A percentile compares a stretch with the other conserved stretches of the same genome.
Conservation (phyloP, 2,888 invertebrate species). For the Acronicta aceris region DNA sequence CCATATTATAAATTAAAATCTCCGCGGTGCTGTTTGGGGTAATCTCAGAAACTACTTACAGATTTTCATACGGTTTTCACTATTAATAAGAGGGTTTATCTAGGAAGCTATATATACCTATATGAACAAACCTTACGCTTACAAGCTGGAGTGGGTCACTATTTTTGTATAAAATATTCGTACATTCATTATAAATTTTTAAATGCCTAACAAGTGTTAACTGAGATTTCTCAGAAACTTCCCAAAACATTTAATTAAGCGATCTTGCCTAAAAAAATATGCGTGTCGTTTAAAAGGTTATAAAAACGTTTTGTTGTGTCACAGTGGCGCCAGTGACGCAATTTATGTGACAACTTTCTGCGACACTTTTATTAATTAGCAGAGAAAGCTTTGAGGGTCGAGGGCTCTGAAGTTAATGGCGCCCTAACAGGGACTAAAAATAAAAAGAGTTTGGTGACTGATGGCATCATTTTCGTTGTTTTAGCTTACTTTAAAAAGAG, state of each 20-base stretch:
- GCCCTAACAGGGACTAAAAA: constrained; percentile 60
- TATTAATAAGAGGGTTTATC: too few species aligned
- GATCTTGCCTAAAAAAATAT: constrained; percentile 51
- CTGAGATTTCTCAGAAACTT: constrained; percentile 27
- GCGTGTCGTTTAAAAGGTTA: constrained; percentile 55
- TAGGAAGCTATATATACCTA: too few species aligned
- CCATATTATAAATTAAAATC: too few species aligned
- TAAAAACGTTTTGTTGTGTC: constrained; percentile 58
- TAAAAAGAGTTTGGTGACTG: constrained; percentile 55
- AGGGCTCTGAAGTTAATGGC: constrained; percentile 61
- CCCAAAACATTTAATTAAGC: constrained; percentile 48
- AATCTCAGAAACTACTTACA: too few species aligned
- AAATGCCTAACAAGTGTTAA: constrained; percentile 21
- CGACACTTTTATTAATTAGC: constrained; percentile 68
- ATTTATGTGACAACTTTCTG: constrained; percentile 65
- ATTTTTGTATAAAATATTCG: too few species aligned
- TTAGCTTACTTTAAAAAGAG: constrained; percentile 48
- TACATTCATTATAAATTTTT: constrained; percentile 11
- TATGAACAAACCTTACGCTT: too few species aligned
- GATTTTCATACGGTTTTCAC: too few species aligned
- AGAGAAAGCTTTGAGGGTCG: constrained; percentile 34
- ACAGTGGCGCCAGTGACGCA: constrained; percentile 48
- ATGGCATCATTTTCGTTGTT: constrained; percentile 52
- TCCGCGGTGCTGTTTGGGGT: too few species aligned
- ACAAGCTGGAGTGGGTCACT: too few species aligned